Percentiles rank a stretch among this genome's conserved stretches.
Evolutionary conservation across 2,888 invertebrate species (phyloP).

Genomic region (Cinara cedri): DNA sequence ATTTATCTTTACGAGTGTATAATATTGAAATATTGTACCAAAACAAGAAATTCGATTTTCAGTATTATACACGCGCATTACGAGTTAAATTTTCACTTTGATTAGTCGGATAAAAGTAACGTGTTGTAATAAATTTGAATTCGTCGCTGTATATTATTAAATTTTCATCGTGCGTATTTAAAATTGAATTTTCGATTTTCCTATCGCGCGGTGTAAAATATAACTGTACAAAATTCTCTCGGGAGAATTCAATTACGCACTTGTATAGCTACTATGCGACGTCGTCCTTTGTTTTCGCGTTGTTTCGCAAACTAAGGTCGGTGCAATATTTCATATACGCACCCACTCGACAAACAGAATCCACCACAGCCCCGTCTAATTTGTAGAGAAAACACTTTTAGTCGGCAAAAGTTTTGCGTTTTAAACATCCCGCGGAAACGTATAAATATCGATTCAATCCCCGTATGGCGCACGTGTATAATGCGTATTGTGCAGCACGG

Average conservation of each 20-base stretch:
- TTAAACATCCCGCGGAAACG: background rate
- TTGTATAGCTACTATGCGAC: background rate
- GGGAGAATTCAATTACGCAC: conserved; percentile 28
- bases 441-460: conserved; percentile 9
- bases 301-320: conserved; percentile 15
- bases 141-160: too few relatives aligned
- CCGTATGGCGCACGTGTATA: too few relatives aligned
- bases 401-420: conserved; percentile 11
- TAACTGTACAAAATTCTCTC: background rate
- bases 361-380: conserved; percentile 19
- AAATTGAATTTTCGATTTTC: conserved; percentile 8
- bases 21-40: too few relatives aligned
- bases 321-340: conserved; percentile 26
- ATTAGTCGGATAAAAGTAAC: too few relatives aligned
- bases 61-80: too few relatives aligned
- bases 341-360: conserved; percentile 21
- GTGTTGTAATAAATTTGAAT: too few relatives aligned
- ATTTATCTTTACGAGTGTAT: too few relatives aligned
- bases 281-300: conserved; percentile 9
- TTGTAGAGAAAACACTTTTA: conserved; percentile 32
- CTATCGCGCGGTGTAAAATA: conserved; percentile 8
- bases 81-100: too few relatives aligned
- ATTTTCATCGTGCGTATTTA: background rate
- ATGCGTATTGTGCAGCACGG: too few relatives aligned
- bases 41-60: too few relatives aligned